phyloP scores from a whole-genome alignment of 2,113 vertebrate species.

The Hydrochoerus hydrochaeris region DNA sequence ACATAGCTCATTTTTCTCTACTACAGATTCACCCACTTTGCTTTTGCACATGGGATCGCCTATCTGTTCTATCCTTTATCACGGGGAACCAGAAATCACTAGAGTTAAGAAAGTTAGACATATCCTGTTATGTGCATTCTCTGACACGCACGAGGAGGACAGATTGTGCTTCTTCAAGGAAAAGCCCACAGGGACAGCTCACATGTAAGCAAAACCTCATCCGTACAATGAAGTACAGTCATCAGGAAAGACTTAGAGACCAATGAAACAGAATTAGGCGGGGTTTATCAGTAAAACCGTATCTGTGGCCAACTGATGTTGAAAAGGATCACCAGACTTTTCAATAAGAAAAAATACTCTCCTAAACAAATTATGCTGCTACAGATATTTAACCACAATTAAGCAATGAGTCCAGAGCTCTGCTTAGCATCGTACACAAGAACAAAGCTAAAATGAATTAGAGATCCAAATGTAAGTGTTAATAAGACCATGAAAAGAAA shows the following conservation, averaged over 20 bases:
- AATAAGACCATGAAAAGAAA: slow-evolving; percentile 13
- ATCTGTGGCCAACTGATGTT: background rate
- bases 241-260: background rate
- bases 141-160: background rate
- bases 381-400: background rate
- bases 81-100: background rate
- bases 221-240: background rate
- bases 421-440: background rate
- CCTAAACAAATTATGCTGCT: background rate
- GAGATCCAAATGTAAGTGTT: background rate
- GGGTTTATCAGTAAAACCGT: background rate
- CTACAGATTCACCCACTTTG: background rate
- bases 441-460: background rate
- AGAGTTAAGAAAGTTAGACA: background rate
- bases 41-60: background rate
- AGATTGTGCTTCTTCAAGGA: background rate
- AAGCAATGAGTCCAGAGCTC: background rate
- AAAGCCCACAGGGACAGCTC: background rate
- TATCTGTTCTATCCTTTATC: background rate
- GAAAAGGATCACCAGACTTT: background rate
- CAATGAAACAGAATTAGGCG: background rate
- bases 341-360: background rate
- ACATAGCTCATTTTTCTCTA: background rate
- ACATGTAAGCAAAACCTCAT: background rate
- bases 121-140: background rate